Conservation (phyloP, 2,113 vertebrate genomes). For the Hyperopisus bebe region DNA sequence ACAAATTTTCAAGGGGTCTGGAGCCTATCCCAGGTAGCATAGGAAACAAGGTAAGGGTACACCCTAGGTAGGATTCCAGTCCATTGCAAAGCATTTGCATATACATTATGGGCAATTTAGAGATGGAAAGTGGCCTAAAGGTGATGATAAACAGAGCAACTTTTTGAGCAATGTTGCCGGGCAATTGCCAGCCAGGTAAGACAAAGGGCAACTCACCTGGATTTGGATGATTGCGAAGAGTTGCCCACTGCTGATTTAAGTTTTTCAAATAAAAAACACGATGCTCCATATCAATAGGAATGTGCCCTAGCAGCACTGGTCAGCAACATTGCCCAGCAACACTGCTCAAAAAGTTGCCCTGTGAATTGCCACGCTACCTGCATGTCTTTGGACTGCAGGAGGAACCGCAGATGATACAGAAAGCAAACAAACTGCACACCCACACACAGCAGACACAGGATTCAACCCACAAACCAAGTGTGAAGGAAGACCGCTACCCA, state of each 20-base stretch:
- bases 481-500: neutral
- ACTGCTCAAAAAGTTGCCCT: neutral
- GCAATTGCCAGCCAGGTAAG: neutral
- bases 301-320: neutral
- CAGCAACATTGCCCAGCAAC: no score
- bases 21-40: neutral
- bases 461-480: neutral
- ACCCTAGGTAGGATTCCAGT: neutral
- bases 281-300: neutral
- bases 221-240: neutral
- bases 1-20: neutral
- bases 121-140: neutral
- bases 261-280: neutral
- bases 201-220: neutral
- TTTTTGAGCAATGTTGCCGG: neutral
- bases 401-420: neutral
- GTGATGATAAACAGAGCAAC: neutral
- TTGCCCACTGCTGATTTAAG: neutral
- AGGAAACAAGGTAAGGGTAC: neutral
- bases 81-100: neutral
- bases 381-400: neutral
- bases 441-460: neutral
- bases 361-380: neutral
- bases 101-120: neutral
- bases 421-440: neutral